Evolutionary conservation across 2,113 vertebrate species (phyloP).

Genomic region (Rhipidura dahli): DNA sequence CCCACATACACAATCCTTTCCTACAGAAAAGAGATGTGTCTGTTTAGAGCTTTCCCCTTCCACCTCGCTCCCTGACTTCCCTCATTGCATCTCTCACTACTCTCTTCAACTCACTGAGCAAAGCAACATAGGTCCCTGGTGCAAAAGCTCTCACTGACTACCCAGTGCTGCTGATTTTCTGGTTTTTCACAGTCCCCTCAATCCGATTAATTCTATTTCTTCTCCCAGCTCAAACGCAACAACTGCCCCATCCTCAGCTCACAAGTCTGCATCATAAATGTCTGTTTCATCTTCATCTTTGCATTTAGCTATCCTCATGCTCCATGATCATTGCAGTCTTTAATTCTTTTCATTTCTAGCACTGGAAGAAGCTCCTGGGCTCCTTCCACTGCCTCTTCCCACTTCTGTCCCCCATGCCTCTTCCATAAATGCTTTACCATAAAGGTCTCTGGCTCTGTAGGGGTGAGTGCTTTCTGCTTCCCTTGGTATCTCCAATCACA

Average conservation of each 20-base stretch:
- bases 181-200: neutral
- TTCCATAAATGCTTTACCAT: neutral
- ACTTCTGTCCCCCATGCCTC: neutral
- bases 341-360: neutral
- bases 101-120: neutral
- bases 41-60: neutral
- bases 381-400: neutral
- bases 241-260: neutral
- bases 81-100: neutral
- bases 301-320: neutral
- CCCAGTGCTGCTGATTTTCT: neutral
- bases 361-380: neutral
- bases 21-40: neutral
- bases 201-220: neutral
- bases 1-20: neutral
- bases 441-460: neutral
- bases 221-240: neutral
- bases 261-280: neutral
- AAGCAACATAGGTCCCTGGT: neutral
- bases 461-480: neutral
- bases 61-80: neutral
- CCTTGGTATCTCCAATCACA: neutral
- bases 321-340: neutral
- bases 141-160: neutral
- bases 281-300: neutral